Evolutionary conservation across 64 coral and sea anemone species (phyloP).

Genomic region (Montipora cactus): DNA sequence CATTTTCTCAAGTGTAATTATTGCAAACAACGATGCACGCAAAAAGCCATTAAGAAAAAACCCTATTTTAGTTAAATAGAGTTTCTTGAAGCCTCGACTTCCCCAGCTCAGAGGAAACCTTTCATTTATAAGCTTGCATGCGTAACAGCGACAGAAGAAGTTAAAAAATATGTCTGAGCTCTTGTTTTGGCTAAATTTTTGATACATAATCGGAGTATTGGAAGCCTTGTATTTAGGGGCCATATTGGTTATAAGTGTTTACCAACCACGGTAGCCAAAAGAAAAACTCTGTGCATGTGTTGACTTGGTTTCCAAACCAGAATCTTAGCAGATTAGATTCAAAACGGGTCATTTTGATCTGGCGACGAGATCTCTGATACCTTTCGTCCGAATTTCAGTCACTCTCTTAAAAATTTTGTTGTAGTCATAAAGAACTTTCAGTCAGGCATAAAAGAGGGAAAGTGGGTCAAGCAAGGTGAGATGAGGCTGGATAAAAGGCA

Average conservation of each 20-base stretch:
- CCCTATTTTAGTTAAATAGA: background rate
- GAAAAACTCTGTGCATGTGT: background rate
- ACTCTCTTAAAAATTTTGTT: background rate
- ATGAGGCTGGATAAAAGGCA: background rate
- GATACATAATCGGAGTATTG: conserved; percentile 19
- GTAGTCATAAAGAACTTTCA: background rate
- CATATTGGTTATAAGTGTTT: conserved; percentile 47
- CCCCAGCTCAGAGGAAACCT: background rate
- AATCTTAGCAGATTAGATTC: background rate
- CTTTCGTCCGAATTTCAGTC: background rate
- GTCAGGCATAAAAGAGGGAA: background rate
- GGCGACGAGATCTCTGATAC: background rate
- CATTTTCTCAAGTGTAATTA: conserved; percentile 51
- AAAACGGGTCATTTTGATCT: background rate
- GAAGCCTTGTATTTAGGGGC: conserved; percentile 2
- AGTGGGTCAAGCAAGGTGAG: background rate
- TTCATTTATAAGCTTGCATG: background rate
- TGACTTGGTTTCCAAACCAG: background rate
- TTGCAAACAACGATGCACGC: conserved; percentile 30
- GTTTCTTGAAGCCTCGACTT: background rate
- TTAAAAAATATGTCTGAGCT: background rate
- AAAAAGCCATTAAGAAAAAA: conserved; percentile 21
- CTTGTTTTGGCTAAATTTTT: conserved; percentile 2
- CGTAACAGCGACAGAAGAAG: background rate
- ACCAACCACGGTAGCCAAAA: background rate